phyloP scores from a whole-genome alignment of 2,113 vertebrate genomes.

The Strix aluco region DNA sequence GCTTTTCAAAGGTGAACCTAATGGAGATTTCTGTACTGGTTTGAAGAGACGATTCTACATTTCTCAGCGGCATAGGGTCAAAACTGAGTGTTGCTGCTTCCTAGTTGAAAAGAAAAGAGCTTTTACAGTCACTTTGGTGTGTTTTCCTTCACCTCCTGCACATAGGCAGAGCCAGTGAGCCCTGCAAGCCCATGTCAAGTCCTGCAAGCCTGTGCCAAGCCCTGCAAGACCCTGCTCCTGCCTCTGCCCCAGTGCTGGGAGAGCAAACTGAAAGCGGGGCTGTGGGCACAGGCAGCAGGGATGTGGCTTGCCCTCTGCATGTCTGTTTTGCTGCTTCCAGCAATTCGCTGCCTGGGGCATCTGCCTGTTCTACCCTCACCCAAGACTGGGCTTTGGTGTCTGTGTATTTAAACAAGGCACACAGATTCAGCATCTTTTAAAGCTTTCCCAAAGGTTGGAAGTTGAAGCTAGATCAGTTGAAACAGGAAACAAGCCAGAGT shows the following conservation, averaged over 20 bases:
- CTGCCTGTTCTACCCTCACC: not conserved
- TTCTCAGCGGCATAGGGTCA: fast-evolving
- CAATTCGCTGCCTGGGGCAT: not conserved
- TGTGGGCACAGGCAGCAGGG: not conserved
- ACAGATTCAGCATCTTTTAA: not conserved
- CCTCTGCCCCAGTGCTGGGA: not conserved
- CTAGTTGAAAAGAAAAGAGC: not conserved
- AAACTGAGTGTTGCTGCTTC: not conserved
- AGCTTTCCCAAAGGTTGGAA: not conserved
- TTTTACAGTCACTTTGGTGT: not conserved
- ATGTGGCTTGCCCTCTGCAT: not conserved
- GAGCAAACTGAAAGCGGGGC: not conserved
- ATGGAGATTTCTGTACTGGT: not conserved
- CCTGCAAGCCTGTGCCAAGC: not conserved
- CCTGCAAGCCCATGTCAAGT: not conserved
- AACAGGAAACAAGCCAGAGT: not conserved
- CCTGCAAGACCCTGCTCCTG: not conserved
- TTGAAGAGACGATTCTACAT: not conserved
- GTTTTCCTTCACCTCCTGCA: not conserved
- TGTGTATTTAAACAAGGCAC: not conserved
- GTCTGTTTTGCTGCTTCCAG: not conserved
- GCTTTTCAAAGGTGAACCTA: not conserved
- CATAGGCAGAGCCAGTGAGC: not conserved
- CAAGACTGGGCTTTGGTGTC: not conserved
- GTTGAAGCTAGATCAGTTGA: not conserved